These are phyloP conservation scores for Nasonovia ribisnigri DNA, from an alignment of 2,888 invertebrate genomes.

Conservation along the genomic window DNA sequence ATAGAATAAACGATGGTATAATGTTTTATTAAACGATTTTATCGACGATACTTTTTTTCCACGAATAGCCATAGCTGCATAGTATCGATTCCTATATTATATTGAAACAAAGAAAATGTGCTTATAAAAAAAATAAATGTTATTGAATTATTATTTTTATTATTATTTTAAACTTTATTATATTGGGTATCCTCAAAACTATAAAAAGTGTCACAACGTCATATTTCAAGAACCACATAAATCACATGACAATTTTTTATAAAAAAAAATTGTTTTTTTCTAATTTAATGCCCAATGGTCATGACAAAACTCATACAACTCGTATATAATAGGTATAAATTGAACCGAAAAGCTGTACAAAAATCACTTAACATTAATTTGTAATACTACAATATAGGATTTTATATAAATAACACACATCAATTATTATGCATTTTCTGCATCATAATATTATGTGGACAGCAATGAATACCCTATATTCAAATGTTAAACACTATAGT, in stretches of 20 bases:
- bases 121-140: neutral
- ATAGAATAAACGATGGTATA: neutral
- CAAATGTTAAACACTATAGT: neutral
- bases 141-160: neutral
- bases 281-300: constrained; percentile 25
- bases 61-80: neutral
- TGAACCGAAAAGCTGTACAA: neutral
- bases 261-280: neutral
- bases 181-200: neutral
- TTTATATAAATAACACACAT: neutral
- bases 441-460: neutral
- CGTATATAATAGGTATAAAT: neutral
- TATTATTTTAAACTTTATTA: neutral
- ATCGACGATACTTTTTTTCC: neutral
- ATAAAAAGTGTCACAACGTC: neutral
- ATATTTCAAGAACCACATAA: constrained; percentile 32
- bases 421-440: neutral
- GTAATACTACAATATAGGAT: neutral
- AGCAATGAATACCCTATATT: neutral
- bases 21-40: neutral
- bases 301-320: neutral
- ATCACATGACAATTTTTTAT: neutral
- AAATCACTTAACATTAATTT: neutral
- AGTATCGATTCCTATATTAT: neutral
- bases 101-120: neutral